phyloP scores from a whole-genome alignment of 2,888 invertebrate genomes.

The Vannuccia rotundouncinata region DNA sequence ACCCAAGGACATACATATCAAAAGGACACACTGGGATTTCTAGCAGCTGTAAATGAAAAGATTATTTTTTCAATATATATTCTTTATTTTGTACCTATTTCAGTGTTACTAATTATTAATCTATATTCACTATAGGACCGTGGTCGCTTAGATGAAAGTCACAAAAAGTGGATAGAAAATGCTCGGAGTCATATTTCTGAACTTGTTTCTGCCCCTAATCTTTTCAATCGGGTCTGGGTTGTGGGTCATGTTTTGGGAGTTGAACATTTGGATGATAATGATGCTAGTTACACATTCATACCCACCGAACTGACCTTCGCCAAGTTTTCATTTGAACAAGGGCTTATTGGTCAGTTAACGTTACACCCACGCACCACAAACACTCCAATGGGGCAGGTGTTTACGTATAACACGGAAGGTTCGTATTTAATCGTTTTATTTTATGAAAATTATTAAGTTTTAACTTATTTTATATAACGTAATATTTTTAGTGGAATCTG shows the following conservation, averaged over 20 bases:
- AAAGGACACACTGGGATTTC: not conserved
- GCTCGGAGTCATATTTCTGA: not conserved
- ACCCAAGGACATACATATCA: not conserved
- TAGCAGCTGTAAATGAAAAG: not conserved
- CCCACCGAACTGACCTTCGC: not conserved
- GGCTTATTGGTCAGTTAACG: not conserved
- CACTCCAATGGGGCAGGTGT: not conserved
- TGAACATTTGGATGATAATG: not conserved
- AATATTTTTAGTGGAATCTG: not conserved
- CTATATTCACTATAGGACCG: no score
- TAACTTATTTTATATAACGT: no score
- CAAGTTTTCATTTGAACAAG: not conserved
- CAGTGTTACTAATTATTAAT: no score
- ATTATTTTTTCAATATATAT: not conserved
- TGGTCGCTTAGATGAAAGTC: not conserved
- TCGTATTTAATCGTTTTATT: no score
- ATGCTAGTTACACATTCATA: not conserved
- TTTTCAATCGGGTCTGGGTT: not conserved
- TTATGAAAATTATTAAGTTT: no score
- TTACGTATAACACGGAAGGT: not conserved
- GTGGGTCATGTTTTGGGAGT: not conserved
- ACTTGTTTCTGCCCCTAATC: not conserved
- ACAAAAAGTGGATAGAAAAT: not conserved
- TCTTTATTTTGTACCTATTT: not conserved
- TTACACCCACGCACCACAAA: not conserved